Percentiles rank a stretch among this genome's conserved stretches.
These are phyloP conservation scores for Megamerina dolium DNA, from an alignment of 2,888 invertebrate genomes.

Conservation along the genomic window DNA sequence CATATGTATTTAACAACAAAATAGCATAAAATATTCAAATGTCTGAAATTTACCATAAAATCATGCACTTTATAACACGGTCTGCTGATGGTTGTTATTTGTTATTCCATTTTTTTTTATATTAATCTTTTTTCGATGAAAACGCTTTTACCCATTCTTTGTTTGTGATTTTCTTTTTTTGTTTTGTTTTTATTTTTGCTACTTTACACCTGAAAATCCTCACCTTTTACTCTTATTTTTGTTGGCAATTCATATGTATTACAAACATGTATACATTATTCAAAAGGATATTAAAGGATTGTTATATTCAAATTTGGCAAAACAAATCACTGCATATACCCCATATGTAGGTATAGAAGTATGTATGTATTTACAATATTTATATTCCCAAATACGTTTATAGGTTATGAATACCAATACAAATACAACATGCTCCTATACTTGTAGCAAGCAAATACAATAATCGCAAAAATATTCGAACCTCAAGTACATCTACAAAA, in stretches of 20 bases:
- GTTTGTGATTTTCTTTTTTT: background rate
- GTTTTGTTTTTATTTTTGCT: background rate
- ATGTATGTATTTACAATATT: no score
- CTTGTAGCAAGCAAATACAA: background rate
- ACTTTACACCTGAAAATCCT: slow-evolving; percentile 10
- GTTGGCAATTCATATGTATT: background rate
- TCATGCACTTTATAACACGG: background rate
- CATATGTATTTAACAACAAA: background rate
- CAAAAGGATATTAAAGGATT: slow-evolving; percentile 25
- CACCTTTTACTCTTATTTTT: background rate
- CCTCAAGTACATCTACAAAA: no score
- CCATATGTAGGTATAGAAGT: slow-evolving; percentile 8
- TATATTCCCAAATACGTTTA: slow-evolving; percentile 20
- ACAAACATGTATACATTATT: slow-evolving; percentile 1
- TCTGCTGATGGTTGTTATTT: no score
- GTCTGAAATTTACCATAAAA: background rate
- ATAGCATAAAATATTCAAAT: slow-evolving; percentile 1
- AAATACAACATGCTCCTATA: no score
- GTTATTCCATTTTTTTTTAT: background rate
- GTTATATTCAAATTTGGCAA: slow-evolving; percentile 28
- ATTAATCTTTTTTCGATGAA: slow-evolving; percentile 1
- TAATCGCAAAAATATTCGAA: no score
- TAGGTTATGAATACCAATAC: slow-evolving; percentile 20
- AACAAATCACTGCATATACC: slow-evolving; percentile 24
- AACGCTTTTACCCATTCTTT: background rate